Base-by-base conservation (phyloP, 2,888 invertebrate genomes). In the Busseola fusca region DNA sequence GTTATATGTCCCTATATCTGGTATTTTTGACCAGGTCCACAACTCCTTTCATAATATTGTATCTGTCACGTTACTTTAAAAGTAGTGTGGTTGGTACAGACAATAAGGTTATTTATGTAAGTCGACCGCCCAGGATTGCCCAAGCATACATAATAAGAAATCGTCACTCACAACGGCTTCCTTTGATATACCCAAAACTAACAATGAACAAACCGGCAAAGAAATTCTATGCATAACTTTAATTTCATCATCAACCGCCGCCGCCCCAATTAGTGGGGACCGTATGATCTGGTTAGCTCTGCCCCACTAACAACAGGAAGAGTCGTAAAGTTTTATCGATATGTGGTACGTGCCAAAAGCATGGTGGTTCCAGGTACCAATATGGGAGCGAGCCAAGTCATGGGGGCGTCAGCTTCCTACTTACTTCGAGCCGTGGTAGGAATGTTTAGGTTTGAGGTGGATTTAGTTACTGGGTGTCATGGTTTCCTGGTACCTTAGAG, bases 251-350 rank as follows among this genome's bases (percentile, higher is more conserved):
- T 45, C 21, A 82, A 83, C 78, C 69, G 62, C 76, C n/a, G 7
- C 5, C 77, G 86, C 64, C 74, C 75, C 74, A 84, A 83, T 84
- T 76, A 84, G 69, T 73, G 70, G 68, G 64, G 69, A 72, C 72
- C 71, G 76, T 75, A 76, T 85, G 86, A 87, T 89, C 88, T 84
- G 85, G 88, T 89, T 88, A 79, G 71, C 76, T 84, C 67, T 84
- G 87, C 80, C 85, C 87, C 87, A 87, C 87, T 88, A 88, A 90
- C 86, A 86, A 86, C 89, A 90, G 91, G 92, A 91, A 92, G 87
- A 78, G 78, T 86, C 89, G 86, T 93, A 92, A 93, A 92, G 75
- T 89, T 93, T 93, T 92, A 93, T 92, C 86, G 91, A 85, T 86
- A 84, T 79, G 82, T 78, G 74, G 76, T 77, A 52, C 76, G 83